These are phyloP conservation scores for Erebia epiphron DNA, from an alignment of 2,888 invertebrate genomes.

Conservation along the genomic window DNA sequence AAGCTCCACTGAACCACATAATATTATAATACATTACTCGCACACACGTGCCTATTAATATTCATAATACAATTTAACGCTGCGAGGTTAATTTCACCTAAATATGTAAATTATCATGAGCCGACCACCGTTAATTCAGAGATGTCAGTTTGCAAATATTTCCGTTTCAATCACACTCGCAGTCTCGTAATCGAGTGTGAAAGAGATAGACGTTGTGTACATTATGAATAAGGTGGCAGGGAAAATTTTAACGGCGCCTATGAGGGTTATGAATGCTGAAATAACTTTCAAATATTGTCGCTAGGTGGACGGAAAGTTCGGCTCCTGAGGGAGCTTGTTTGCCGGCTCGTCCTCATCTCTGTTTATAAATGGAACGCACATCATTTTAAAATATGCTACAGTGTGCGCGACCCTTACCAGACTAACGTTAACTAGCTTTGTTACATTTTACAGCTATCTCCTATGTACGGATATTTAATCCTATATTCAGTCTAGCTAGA, in stretches of 20 bases:
- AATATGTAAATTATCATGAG: conserved; percentile 84
- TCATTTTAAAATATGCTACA: conserved; percentile 69
- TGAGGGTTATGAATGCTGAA: conserved; percentile 83
- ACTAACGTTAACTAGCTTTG: background rate
- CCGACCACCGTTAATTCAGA: conserved; percentile 81
- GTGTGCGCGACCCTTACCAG: conserved; percentile 51
- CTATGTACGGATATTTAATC: too few relatives aligned
- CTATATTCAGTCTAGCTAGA: too few relatives aligned
- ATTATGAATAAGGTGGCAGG: conserved; percentile 81
- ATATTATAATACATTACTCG: conserved; percentile 66
- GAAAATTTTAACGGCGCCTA: conserved; percentile 83
- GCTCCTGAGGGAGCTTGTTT: conserved; percentile 77
- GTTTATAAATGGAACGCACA: conserved; percentile 80
- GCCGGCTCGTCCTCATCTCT: conserved; percentile 65
- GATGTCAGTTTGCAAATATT: conserved; percentile 79
- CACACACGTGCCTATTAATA: conserved; percentile 76
- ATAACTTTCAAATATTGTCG: conserved; percentile 84
- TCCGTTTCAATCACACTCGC: conserved; percentile 53
- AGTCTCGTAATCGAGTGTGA: conserved; percentile 42
- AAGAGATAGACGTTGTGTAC: conserved; percentile 60
- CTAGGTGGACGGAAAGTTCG: conserved; percentile 81
- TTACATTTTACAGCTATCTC: background rate
- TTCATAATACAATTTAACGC: conserved; percentile 83
- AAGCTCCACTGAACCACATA: conserved; percentile 59
- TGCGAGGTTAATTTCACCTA: conserved; percentile 83